Evolutionary conservation across 2,113 vertebrate genomes (phyloP).

Genomic region (Empidonax alnorum): DNA sequence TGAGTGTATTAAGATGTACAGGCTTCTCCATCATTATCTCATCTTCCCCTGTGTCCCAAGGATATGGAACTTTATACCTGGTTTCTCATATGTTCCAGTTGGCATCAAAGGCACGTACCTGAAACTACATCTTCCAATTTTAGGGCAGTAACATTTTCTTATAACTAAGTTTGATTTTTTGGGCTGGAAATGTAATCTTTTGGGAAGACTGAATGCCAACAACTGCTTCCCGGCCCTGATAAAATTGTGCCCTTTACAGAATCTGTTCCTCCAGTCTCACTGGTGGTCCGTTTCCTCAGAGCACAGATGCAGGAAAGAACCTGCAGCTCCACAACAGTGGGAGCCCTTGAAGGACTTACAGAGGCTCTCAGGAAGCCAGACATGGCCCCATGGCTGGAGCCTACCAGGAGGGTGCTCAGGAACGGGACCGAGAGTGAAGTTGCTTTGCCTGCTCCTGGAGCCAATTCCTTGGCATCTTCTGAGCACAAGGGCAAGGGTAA

Average conservation of each 20-base stretch:
- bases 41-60: background rate
- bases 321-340: background rate
- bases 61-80: background rate
- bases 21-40: background rate
- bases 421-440: rapidly evolving
- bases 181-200: background rate
- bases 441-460: background rate
- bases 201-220: background rate
- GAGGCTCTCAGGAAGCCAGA: background rate
- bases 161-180: background rate
- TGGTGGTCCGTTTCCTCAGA: background rate
- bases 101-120: background rate
- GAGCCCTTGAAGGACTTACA: background rate
- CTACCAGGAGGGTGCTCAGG: background rate
- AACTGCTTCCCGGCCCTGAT: background rate
- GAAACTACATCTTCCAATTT: background rate
- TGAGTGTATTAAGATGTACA: background rate
- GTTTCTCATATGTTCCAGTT: background rate
- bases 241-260: background rate
- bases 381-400: background rate
- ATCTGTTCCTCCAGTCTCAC: background rate
- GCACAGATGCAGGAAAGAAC: background rate
- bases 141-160: background rate
- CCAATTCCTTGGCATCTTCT: background rate
- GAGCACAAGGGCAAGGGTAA: background rate